These are phyloP conservation scores for Polyommatus iphigenia DNA, from an alignment of 2,888 invertebrate genomes.

Conservation along the genomic window DNA sequence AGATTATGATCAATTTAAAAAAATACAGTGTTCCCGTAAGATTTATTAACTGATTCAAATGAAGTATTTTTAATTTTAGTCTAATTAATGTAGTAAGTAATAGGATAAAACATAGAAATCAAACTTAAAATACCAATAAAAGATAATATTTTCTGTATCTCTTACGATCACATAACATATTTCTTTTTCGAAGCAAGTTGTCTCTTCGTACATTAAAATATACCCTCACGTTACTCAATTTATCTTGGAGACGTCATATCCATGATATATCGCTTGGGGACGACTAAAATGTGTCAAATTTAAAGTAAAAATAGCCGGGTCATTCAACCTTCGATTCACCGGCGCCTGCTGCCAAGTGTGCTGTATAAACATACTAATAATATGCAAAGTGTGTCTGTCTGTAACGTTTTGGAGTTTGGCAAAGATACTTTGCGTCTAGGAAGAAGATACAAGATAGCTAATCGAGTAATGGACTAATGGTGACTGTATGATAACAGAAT, in stretches of 20 bases:
- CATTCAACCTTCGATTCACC: constrained; percentile 34
- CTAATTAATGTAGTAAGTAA: too few relatives aligned
- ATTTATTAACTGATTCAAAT: too few relatives aligned
- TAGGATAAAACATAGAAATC: too few relatives aligned
- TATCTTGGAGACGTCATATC: constrained; percentile 5
- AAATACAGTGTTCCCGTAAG: too few relatives aligned
- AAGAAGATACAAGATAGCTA: not conserved
- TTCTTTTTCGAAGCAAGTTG: not conserved
- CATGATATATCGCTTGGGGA: not conserved
- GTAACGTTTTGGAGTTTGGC: not conserved
- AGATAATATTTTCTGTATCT: too few relatives aligned
- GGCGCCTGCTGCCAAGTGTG: constrained; percentile 26
- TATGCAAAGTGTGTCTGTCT: not conserved
- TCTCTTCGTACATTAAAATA: not conserved
- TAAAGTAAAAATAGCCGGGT: constrained; percentile 39
- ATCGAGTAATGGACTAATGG: too few relatives aligned
- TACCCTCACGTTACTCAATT: constrained; percentile 2
- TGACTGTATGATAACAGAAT: too few relatives aligned
- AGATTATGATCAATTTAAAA: too few relatives aligned
- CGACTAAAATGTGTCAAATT: constrained; percentile 11
- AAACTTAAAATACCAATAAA: too few relatives aligned
- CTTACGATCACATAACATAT: not conserved
- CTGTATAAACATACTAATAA: not conserved
- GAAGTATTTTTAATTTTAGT: too few relatives aligned
- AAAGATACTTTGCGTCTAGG: not conserved